Percentiles rank a stretch among this genome's conserved stretches.
Conservation (phyloP, 2,797 vertebrate genomes). For the Propithecus deckenii region DNA sequence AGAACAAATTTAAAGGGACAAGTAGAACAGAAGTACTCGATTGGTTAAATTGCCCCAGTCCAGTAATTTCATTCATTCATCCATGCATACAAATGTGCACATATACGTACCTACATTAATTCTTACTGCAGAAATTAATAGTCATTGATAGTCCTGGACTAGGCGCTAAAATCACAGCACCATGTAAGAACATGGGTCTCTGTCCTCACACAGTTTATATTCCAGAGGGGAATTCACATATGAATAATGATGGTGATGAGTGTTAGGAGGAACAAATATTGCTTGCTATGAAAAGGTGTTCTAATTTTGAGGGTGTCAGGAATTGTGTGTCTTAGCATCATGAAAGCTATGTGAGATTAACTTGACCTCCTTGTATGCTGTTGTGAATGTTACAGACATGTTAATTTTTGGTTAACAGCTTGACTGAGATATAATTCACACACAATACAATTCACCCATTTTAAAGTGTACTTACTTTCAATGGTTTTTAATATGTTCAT, state of each 20-base stretch:
- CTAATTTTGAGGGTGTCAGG: not conserved
- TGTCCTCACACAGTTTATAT: not conserved
- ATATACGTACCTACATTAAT: not conserved
- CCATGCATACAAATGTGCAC: not conserved
- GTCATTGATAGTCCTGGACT: not conserved
- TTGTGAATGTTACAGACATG: not conserved
- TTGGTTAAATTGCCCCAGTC: not conserved
- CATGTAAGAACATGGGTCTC: accelerated
- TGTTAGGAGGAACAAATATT: not conserved
- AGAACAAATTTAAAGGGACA: not conserved
- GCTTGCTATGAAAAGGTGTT: not conserved
- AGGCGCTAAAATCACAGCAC: not conserved
- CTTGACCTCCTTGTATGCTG: not conserved
- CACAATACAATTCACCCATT: not conserved
- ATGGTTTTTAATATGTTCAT: not conserved
- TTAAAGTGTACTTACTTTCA: not conserved
- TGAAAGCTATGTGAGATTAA: not conserved
- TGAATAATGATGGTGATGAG: not conserved
- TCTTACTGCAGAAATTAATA: not conserved
- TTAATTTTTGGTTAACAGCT: not conserved
- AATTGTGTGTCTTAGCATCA: not conserved
- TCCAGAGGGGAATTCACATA: not conserved
- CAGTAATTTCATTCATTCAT: not conserved
- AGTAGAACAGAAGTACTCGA: not conserved
- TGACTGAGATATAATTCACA: not conserved